phyloP scores from a whole-genome alignment of 2,797 vertebrate genomes.

The Lophius americanus region DNA sequence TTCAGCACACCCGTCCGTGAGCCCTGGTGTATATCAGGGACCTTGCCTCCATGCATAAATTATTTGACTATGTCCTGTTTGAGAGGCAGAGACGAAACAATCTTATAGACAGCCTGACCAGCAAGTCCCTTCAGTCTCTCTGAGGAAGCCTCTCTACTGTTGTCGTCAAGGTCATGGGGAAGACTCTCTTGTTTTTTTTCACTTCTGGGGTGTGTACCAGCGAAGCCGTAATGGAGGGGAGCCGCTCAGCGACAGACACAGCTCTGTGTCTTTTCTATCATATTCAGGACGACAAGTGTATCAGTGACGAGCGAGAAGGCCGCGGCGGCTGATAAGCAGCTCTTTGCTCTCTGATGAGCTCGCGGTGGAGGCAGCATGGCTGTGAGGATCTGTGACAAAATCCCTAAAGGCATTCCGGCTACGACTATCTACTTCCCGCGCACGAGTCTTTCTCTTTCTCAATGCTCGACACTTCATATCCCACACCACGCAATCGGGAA shows the following conservation, averaged over 20 bases:
- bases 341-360: constrained; percentile 54
- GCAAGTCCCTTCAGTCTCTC: constrained; percentile 54
- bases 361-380: constrained; percentile 33
- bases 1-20: constrained; percentile 38
- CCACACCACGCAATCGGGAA: constrained; percentile 29
- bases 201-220: constrained; percentile 45
- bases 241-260: constrained; percentile 24
- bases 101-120: constrained; percentile 67
- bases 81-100: constrained; percentile 43
- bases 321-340: constrained; percentile 61
- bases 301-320: constrained; percentile 44
- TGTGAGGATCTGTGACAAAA: constrained; percentile 50
- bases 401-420: constrained; percentile 43
- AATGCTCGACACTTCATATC: constrained; percentile 44
- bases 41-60: constrained; percentile 50
- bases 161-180: constrained; percentile 68
- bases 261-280: constrained; percentile 32
- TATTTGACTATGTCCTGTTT: constrained; percentile 40
- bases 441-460: constrained; percentile 27
- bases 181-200: constrained; percentile 31
- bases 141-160: constrained; percentile 45
- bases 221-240: constrained; percentile 56
- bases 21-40: constrained; percentile 26
- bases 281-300: constrained; percentile 58
- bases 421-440: neutral